Evolutionary conservation across 2,888 invertebrate genomes (phyloP), one percentile per base, ranked within the genome.

Genomic region (Priocnemis perturbator): DNA sequence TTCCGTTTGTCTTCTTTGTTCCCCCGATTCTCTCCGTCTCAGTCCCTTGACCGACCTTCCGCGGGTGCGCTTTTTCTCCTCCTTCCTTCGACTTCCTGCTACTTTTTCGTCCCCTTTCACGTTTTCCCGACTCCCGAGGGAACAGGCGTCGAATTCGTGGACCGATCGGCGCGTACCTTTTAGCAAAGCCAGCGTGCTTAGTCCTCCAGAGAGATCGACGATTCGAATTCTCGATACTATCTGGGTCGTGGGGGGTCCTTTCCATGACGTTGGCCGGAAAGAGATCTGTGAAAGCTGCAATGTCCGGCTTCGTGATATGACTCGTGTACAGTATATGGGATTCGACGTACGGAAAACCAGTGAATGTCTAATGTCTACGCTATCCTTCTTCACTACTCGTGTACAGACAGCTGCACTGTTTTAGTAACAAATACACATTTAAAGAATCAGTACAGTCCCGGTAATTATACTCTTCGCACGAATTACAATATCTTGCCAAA

Each of bases 201-300:
- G 66, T 71, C 65, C 83, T 78, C 81, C 60, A 76, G 83, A 82
- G 83, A 83, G 82, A 83, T 81, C 77, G 79, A 68, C 65, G 66
- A 60, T 74, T 69, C 77, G 77, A 79, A 77, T 79, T 70, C 79
- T 64, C 69, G 77, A 77, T 79, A 79, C 75, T 76, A 78, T 79
- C 79, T 79, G 71, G 63, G 69, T 79, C 73, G 67, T 58, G 69
- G 74, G 69, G 74, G 71, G 77, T 30, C 14, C 37, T 9, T 11
- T 11, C 37, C 37, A 7, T 37, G 11, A 37, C 1, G 37, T 37
- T 37, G 37, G 1, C 37, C 37, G 37, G 37, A 11, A 11, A 37
- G 37, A 37, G 37, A 37, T 37, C 14, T 11, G 37, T 9, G 37
- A 37, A 11, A 37, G 37, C 37, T 37, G 11, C 37, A 11, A 11